These are phyloP conservation scores for Herpetotheres cachinnans DNA, from an alignment of 2,113 vertebrate species.

Conservation along the genomic window DNA sequence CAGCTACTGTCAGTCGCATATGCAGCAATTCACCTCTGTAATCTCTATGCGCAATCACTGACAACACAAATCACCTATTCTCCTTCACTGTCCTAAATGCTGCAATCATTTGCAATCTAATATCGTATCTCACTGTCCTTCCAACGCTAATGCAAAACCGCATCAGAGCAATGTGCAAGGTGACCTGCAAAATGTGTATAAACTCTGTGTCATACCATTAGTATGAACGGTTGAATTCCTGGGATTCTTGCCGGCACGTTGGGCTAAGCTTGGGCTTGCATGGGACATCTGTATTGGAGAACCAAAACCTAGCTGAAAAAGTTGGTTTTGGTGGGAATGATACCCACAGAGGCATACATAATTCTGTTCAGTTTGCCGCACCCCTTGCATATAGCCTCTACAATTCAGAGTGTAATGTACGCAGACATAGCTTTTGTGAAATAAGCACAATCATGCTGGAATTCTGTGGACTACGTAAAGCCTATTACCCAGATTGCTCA, in stretches of 20 bases:
- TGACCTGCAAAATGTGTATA: not conserved
- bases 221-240: not conserved
- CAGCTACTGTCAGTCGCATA: not conserved
- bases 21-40: not conserved
- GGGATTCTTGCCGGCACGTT: not conserved
- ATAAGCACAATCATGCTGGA: not conserved
- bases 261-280: not conserved
- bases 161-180: not conserved
- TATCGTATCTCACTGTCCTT: not conserved
- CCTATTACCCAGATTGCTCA: conserved; percentile 20
- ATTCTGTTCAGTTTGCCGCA: not conserved
- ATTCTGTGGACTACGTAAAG: not conserved
- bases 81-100: not conserved
- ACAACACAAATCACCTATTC: not conserved
- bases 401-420: not conserved
- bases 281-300: not conserved
- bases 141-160: not conserved
- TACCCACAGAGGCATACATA: not conserved
- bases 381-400: not conserved
- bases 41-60: not conserved
- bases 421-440: not conserved
- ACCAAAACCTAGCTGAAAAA: not conserved
- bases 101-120: not conserved
- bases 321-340: not conserved
- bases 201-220: not conserved